Evolutionary conservation across 37 sponge, comb jelly and placozoan species (phyloP).

Genomic region (Aphrocallistes beatrix): DNA sequence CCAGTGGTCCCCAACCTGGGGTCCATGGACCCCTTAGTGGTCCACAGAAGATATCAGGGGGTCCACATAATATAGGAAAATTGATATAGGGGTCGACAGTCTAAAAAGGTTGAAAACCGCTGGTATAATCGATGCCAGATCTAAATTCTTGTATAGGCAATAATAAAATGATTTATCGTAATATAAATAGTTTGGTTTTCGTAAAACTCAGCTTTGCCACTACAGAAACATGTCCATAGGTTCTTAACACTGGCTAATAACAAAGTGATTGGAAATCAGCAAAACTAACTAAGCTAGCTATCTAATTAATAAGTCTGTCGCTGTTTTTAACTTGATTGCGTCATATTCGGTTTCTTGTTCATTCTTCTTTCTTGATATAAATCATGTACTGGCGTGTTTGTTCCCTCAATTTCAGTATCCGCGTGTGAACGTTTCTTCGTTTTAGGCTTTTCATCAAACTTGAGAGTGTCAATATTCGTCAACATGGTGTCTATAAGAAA

Average conservation of each 20-base stretch:
- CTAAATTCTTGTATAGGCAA: too few relatives aligned
- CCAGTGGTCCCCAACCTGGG: too few relatives aligned
- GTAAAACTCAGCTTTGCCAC: too few relatives aligned
- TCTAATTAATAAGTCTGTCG: not conserved
- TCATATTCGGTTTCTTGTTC: not conserved
- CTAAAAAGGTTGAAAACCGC: not conserved
- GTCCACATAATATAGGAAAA: too few relatives aligned
- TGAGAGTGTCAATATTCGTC: not conserved
- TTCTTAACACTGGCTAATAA: not conserved
- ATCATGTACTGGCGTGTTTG: not conserved
- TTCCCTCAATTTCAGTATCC: not conserved
- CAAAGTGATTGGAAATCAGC: not conserved
- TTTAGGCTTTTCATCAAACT: slow-evolving; percentile 4
- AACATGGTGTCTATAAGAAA: not conserved
- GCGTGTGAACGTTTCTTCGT: not conserved
- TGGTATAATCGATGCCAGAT: not conserved
- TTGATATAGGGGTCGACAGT: too few relatives aligned
- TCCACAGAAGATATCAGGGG: too few relatives aligned
- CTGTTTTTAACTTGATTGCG: not conserved
- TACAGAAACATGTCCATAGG: not conserved
- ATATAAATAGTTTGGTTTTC: not conserved
- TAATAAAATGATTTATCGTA: not conserved
- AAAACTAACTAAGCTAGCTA: not conserved
- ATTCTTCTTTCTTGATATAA: not conserved
- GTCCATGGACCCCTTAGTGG: too few relatives aligned